phyloP scores from a whole-genome alignment of 2,797 vertebrate species.

The Tolypeutes matacus region DNA sequence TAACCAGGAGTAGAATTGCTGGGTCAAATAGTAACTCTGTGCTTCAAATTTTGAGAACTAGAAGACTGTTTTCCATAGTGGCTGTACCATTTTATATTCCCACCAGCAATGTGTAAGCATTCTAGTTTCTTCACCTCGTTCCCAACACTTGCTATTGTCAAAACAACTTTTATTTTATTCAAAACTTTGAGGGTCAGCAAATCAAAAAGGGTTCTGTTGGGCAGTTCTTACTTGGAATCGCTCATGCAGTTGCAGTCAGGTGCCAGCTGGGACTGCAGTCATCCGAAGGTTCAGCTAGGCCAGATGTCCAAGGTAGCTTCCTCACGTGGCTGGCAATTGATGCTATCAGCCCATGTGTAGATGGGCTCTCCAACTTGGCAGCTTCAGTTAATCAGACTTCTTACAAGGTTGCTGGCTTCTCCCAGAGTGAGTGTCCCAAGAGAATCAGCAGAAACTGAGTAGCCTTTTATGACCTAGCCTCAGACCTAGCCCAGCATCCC shows the following conservation, averaged over 20 bases:
- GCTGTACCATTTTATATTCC: neutral
- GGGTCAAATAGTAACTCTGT: neutral
- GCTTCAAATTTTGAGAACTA: neutral
- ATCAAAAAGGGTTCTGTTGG: neutral
- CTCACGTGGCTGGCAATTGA: too few relatives aligned
- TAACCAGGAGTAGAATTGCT: neutral
- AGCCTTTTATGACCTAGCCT: too few relatives aligned
- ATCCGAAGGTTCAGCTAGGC: too few relatives aligned
- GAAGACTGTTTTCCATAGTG: neutral
- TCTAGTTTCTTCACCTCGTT: neutral
- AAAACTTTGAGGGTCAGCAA: neutral
- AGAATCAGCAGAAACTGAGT: too few relatives aligned
- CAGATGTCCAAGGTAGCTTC: too few relatives aligned
- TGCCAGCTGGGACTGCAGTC: neutral
- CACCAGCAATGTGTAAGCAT: neutral
- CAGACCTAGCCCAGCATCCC: too few relatives aligned
- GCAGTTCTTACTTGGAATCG: neutral
- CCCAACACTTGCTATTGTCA: neutral
- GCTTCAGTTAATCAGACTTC: too few relatives aligned
- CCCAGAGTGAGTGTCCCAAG: too few relatives aligned
- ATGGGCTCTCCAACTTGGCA: too few relatives aligned
- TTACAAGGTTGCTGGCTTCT: too few relatives aligned
- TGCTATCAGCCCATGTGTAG: too few relatives aligned
- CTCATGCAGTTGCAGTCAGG: neutral
- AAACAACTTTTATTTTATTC: too few relatives aligned